These are phyloP conservation scores for Tauraco hartlaubi DNA, from an alignment of 2,797 vertebrate genomes.

Conservation along the genomic window DNA sequence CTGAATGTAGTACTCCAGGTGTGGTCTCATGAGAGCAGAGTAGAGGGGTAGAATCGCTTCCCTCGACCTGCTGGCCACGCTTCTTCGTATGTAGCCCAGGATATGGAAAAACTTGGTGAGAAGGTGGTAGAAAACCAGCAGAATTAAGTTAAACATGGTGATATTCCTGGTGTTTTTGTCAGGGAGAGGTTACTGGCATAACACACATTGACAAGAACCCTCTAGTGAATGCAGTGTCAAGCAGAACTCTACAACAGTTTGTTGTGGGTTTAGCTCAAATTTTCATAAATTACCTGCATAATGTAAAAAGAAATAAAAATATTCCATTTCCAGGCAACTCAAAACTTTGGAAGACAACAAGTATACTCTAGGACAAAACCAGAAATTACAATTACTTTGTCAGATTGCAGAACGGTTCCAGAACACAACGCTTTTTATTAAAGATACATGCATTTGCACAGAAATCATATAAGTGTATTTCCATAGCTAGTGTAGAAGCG, in stretches of 20 bases:
- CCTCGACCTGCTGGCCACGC: too few relatives aligned
- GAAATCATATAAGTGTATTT: background rate
- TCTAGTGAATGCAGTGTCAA: background rate
- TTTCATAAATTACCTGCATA: background rate
- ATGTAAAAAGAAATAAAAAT: background rate
- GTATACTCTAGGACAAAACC: background rate
- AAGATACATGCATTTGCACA: background rate
- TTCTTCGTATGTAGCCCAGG: too few relatives aligned
- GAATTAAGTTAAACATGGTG: background rate
- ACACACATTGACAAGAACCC: background rate
- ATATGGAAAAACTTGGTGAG: background rate
- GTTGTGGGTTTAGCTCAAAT: background rate
- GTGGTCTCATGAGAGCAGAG: too few relatives aligned
- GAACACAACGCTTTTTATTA: background rate
- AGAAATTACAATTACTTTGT: background rate
- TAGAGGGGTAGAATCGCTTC: too few relatives aligned
- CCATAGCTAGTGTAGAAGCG: background rate
- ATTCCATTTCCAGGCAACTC: background rate
- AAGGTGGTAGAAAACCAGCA: fast-evolving
- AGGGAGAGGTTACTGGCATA: background rate
- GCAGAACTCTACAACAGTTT: background rate
- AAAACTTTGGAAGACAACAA: background rate
- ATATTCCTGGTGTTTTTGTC: background rate
- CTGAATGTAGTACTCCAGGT: too few relatives aligned
- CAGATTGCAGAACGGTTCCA: background rate